Percentiles rank a stretch among this genome's conserved stretches.
These are phyloP conservation scores for Microtus richardsoni DNA, from an alignment of 2,113 vertebrate genomes.

Conservation along the genomic window DNA sequence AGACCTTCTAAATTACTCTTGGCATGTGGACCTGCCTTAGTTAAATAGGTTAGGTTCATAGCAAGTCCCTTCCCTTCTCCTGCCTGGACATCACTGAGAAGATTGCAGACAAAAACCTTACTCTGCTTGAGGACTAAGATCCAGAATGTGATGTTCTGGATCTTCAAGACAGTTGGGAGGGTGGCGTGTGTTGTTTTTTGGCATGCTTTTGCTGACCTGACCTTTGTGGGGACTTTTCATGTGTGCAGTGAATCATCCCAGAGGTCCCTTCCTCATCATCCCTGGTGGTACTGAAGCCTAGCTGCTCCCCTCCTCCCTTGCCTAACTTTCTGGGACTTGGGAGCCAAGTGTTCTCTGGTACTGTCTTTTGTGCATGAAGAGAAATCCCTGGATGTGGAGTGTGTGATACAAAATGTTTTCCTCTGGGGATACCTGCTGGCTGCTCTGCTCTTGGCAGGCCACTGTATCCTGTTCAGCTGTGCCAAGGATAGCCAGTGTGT, in stretches of 20 bases:
- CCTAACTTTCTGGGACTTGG: background rate
- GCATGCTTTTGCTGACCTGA: background rate
- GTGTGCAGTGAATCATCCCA: background rate
- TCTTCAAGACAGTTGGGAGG: background rate
- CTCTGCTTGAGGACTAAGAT: background rate
- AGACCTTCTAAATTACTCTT: background rate
- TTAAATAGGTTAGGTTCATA: background rate
- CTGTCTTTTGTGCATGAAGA: background rate
- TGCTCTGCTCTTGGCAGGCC: constrained; percentile 23
- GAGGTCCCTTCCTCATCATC: fast-evolving
- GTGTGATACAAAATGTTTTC: background rate
- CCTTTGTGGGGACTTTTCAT: background rate
- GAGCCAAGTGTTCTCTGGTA: background rate
- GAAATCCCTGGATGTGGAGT: constrained; percentile 16
- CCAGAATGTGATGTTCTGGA: fast-evolving
- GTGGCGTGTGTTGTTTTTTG: background rate
- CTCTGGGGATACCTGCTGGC: constrained; percentile 8
- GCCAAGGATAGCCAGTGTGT: background rate
- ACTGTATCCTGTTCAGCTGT: background rate
- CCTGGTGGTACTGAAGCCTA: fast-evolving
- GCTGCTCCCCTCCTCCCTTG: background rate
- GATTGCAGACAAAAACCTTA: background rate
- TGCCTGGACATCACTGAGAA: background rate
- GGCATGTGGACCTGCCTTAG: background rate
- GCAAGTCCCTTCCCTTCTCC: background rate